Percentiles rank a stretch among this genome's conserved stretches.
Evolutionary conservation across 2,113 vertebrate genomes (phyloP).

Genomic region (Todiramphus chloris): DNA sequence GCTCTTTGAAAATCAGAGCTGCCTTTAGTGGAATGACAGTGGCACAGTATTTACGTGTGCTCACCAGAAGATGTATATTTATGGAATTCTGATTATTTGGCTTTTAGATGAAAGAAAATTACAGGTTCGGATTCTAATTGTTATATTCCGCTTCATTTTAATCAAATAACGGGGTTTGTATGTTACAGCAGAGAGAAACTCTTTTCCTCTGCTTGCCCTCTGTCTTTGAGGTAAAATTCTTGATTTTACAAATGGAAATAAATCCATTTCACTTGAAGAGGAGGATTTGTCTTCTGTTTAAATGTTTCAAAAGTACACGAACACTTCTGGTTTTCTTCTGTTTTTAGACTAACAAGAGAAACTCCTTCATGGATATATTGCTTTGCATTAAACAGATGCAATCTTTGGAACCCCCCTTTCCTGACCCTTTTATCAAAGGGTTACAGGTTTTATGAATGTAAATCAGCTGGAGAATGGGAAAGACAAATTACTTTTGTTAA

Average conservation of each 20-base stretch:
- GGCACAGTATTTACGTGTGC: accelerated
- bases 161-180: not conserved
- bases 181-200: not conserved
- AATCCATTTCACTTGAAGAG: not conserved
- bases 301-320: not conserved
- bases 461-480: not conserved
- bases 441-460: not conserved
- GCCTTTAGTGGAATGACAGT: not conserved
- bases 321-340: not conserved
- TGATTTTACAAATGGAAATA: not conserved
- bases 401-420: not conserved
- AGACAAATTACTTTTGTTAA: not conserved
- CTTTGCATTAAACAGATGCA: not conserved
- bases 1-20: not conserved
- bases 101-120: not conserved
- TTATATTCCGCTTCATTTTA: not conserved
- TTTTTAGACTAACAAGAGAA: not conserved
- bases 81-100: not conserved
- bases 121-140: not conserved
- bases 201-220: not conserved
- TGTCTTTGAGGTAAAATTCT: not conserved
- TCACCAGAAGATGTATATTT: not conserved
- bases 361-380: not conserved
- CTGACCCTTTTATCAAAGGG: not conserved
- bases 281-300: not conserved